Evolutionary conservation across 1,140 invertebrate genomes (phyloP).

Genomic region (Meloidogyne hapla): DNA sequence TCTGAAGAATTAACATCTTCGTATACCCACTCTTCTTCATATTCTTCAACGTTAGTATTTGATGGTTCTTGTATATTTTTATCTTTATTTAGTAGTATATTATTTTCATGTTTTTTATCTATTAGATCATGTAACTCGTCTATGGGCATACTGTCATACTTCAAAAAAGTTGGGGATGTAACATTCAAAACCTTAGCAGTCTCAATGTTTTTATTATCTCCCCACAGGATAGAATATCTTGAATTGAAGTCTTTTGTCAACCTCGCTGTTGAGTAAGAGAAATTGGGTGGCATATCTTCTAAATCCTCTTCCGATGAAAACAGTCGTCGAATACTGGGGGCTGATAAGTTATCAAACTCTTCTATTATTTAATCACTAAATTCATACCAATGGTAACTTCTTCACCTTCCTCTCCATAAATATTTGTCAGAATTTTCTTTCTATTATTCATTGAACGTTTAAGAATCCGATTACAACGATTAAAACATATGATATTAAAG

Average conservation of each 20-base stretch:
- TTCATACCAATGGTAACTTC: constrained; percentile 4
- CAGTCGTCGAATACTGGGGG: neutral
- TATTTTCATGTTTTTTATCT: no score
- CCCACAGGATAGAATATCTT: constrained; percentile 17
- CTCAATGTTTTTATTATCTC: neutral
- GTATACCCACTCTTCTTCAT: neutral
- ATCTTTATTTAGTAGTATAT: neutral
- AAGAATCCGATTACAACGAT: constrained; percentile 18
- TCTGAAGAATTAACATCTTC: neutral
- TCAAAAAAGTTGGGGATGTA: no score
- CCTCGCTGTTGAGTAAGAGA: constrained; percentile 21
- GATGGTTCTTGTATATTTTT: neutral
- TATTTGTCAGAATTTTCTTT: neutral
- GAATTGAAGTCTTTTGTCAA: constrained; percentile 21
- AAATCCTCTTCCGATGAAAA: constrained; percentile 29
- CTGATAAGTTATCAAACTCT: no score
- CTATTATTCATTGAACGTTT: constrained; percentile 18
- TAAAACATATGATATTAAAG: neutral
- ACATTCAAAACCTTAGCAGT: neutral
- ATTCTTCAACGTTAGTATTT: neutral
- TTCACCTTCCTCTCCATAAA: neutral
- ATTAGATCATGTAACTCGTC: no score
- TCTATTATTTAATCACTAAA: no score
- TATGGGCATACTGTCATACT: no score
- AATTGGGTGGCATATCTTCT: constrained; percentile 25